Percentiles rank a stretch among this genome's conserved stretches.
These are phyloP conservation scores for Rotaria magnacalcarata DNA, from an alignment of 2,888 invertebrate genomes.

Conservation along the genomic window DNA sequence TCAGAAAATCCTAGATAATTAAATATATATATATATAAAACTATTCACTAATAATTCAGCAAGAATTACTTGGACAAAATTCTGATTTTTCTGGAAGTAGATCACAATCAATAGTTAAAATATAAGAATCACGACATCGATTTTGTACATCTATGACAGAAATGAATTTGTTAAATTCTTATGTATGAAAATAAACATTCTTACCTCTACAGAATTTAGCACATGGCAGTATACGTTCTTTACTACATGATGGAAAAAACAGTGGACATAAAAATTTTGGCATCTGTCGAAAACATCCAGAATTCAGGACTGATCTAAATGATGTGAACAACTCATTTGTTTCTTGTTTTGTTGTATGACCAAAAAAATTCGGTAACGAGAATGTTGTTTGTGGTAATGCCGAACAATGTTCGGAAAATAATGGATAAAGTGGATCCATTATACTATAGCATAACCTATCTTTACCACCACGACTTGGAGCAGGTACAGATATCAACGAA, in stretches of 20 bases:
- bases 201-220: neutral
- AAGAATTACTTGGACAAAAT: neutral
- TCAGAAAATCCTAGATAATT: neutral
- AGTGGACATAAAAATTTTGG: neutral
- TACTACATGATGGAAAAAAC: neutral
- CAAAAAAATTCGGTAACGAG: neutral
- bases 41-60: neutral
- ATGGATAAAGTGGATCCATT: neutral
- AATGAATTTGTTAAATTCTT: neutral
- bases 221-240: neutral
- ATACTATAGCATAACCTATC: neutral
- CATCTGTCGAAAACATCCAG: neutral
- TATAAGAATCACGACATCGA: neutral
- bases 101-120: neutral
- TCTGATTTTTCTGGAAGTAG: neutral
- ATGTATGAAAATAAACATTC: neutral
- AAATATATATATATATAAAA: neutral
- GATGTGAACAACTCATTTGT: neutral
- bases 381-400: conserved; percentile 24
- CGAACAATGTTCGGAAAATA: neutral
- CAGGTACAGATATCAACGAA: neutral
- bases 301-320: neutral
- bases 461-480: neutral
- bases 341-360: neutral
- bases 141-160: neutral